Evolutionary conservation across 2,797 vertebrate genomes (phyloP).

Genomic region (Spea hammondii): DNA sequence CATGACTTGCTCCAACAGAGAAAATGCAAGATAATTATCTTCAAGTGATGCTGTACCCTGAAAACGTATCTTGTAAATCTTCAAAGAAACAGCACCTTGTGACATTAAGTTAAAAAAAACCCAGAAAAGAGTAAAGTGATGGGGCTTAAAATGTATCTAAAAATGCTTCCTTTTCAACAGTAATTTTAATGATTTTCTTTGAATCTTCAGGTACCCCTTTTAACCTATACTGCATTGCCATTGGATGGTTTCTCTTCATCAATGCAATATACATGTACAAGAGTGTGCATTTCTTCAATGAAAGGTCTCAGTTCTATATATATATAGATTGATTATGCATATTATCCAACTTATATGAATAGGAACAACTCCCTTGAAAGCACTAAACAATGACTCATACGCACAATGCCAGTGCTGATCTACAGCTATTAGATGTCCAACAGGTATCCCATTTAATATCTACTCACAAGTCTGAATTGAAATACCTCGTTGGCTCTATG

Average conservation of each 20-base stretch:
- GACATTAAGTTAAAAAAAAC: not conserved
- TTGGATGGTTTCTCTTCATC: not conserved
- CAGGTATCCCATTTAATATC: no score
- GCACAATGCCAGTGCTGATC: no score
- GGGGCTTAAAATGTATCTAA: not conserved
- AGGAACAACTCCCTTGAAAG: no score
- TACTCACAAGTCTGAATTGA: no score
- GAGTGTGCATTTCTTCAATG: not conserved
- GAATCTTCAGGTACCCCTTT: slow-evolving; percentile 1
- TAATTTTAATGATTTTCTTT: slow-evolving; percentile 9
- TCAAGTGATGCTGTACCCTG: not conserved
- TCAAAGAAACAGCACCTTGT: slow-evolving; percentile 6
- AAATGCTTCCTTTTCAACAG: slow-evolving; percentile 10
- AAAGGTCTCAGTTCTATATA: not conserved
- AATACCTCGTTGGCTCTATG: no score
- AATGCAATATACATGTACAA: slow-evolving; percentile 6
- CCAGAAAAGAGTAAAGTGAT: not conserved
- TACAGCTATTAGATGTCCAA: no score
- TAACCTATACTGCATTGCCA: not conserved
- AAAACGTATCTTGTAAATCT: slow-evolving; percentile 4
- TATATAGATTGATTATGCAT: not conserved
- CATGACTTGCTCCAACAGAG: not conserved
- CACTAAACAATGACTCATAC: no score
- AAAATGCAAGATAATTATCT: slow-evolving; percentile 21
- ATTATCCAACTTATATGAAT: no score